A percentile compares a stretch with the other conserved stretches of the same genome.
Conservation (phyloP, 2,888 invertebrate species). For the Ecliptopera silaceata region DNA sequence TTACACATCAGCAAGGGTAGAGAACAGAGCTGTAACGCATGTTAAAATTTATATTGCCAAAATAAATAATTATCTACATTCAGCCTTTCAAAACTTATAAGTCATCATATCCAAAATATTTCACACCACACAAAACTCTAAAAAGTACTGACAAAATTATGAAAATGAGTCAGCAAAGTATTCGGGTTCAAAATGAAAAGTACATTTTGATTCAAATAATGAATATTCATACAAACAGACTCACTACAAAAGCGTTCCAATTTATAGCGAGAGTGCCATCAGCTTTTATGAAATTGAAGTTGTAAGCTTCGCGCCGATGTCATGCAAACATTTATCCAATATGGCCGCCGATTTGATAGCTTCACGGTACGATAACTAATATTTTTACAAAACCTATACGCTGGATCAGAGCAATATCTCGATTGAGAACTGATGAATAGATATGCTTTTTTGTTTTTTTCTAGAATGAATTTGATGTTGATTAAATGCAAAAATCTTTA, state of each 20-base stretch:
- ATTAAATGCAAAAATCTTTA: too few species aligned
- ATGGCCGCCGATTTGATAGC: conserved; percentile 1
- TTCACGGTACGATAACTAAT: neutral
- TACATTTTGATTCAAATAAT: conserved; percentile 15
- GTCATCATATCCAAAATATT: too few species aligned
- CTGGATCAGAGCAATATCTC: too few species aligned
- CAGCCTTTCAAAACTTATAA: too few species aligned
- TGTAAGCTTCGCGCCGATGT: conserved; percentile 11
- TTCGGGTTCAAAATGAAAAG: conserved; percentile 25
- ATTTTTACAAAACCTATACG: too few species aligned
- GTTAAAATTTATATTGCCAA: too few species aligned
- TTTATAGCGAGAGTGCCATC: conserved; percentile 1
- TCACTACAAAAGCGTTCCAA: conserved; percentile 14
- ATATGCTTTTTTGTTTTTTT: too few species aligned
- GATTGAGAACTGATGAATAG: too few species aligned
- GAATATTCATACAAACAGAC: conserved; percentile 13
- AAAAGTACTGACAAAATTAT: neutral
- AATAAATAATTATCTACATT: too few species aligned
- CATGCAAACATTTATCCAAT: conserved; percentile 18
- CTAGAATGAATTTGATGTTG: too few species aligned
- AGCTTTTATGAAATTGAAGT: conserved; percentile 19
- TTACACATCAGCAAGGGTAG: too few species aligned
- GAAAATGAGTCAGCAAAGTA: conserved; percentile 1
- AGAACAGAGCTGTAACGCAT: too few species aligned
- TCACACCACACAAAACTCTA: neutral